Conservation (phyloP, 2,113 vertebrate species). For the Uria lomvia region DNA sequence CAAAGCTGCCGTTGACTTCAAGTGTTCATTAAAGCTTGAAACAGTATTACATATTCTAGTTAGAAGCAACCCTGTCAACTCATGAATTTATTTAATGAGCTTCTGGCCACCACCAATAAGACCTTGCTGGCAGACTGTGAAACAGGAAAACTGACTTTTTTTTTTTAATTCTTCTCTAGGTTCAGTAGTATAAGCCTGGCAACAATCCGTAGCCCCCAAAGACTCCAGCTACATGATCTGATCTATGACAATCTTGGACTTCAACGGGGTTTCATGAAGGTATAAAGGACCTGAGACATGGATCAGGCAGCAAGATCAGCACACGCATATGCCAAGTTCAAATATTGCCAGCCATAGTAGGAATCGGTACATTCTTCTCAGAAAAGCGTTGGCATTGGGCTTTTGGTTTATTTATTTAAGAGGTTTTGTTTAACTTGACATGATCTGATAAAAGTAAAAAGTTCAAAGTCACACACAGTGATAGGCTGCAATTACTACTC, state of each 20-base stretch:
- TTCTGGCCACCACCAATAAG: background rate
- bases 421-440: background rate
- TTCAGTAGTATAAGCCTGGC: background rate
- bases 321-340: background rate
- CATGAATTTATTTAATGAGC: background rate
- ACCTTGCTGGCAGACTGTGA: background rate
- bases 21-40: background rate
- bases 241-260: background rate
- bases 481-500: background rate
- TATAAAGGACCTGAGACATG: background rate
- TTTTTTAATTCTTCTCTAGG: background rate
- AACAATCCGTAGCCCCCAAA: background rate
- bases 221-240: background rate
- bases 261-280: background rate
- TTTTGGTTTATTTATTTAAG: background rate
- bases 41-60: background rate
- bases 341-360: background rate
- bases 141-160: background rate
- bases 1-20: background rate
- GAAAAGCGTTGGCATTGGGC: background rate
- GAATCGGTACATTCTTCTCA: background rate
- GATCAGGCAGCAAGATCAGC: background rate
- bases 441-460: constrained; percentile 19
- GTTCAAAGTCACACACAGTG: background rate
- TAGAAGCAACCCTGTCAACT: background rate